Evolutionary conservation across 2,888 invertebrate genomes (phyloP), one percentile per base, ranked within the genome.

Genomic region (Megastigmus dorsalis): DNA sequence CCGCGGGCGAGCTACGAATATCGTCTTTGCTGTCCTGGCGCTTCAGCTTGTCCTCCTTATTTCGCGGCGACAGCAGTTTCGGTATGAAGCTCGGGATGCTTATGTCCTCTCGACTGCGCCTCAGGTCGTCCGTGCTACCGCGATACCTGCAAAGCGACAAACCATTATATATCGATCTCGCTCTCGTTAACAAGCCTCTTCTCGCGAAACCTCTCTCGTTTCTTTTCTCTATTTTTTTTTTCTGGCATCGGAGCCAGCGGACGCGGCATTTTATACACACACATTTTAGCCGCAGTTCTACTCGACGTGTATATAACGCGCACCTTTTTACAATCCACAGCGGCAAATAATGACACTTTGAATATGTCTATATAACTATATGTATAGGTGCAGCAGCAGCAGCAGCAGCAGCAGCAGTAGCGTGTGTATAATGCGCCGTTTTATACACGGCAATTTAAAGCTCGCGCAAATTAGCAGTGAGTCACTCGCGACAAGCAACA

Each of bases 31-130:
- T 86, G 65, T 86, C 86, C 69, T 85, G 85, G 0, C 85, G 84
- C 67, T 86, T 86, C 30, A 85, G 63, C 74, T 83, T 82, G 3
- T 86, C 86, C 41, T 86, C 87, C 48, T 86, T 85, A 59, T 62
- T 79, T 9, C 83, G 80, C 0, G 85, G 82, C 0, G 86, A 83
- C 13, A 86, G 75, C 28, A 88, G 73, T 67, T 88, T 88, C n/a
- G 88, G 88, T 30, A 88, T 88, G 63, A 85, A 79, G 80, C 88
- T 87, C 20, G 87, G 87, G n/a, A 81, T 75, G 70, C 82, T 87
- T 78, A 86, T 84, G 45, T 85, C 85, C 67, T 87, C 87, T 30
- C 87, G 84, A 67, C 86, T 86, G 18, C 87, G 82, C n/a, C 88
- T 81, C 55, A 88, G 45, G 45, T 88, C 88, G 76, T 88, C 88